phyloP scores from a whole-genome alignment of 2,797 vertebrate genomes.

The Oreonectes daqikongensis region DNA sequence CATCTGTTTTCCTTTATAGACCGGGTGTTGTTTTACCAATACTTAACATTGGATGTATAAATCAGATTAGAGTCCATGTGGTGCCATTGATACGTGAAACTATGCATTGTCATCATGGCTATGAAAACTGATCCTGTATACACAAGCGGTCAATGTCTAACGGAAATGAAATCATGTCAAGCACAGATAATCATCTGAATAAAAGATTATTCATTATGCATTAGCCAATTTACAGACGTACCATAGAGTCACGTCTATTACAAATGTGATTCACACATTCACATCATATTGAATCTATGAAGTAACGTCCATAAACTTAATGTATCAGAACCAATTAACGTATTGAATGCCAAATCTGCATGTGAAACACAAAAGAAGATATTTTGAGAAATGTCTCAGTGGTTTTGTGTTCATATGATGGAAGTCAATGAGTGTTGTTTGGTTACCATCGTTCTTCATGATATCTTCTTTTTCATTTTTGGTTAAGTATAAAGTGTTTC shows the following conservation, averaged over 20 bases:
- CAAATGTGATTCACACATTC: neutral
- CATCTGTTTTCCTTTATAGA: neutral
- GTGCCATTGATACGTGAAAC: neutral
- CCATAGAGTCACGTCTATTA: neutral
- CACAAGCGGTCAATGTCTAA: slow-evolving; percentile 5
- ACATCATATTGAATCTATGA: neutral
- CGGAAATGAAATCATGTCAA: slow-evolving; percentile 16
- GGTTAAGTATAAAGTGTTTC: too few relatives aligned
- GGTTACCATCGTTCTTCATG: too few relatives aligned
- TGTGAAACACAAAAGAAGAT: too few relatives aligned
- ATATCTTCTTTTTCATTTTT: too few relatives aligned
- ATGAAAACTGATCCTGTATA: slow-evolving; percentile 23
- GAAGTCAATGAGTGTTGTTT: neutral
- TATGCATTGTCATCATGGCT: neutral
- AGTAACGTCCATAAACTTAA: neutral
- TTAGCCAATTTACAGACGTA: slow-evolving; percentile 3
- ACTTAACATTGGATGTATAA: neutral
- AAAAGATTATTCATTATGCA: neutral
- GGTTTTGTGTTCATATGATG: neutral
- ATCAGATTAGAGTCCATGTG: neutral
- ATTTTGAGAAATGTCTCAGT: too few relatives aligned
- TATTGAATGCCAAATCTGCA: too few relatives aligned
- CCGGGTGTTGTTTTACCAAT: neutral
- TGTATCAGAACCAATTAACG: too few relatives aligned
- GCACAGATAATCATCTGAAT: neutral